Conservation (phyloP, 2,888 invertebrate genomes). For the Eustalomyia histrio region DNA sequence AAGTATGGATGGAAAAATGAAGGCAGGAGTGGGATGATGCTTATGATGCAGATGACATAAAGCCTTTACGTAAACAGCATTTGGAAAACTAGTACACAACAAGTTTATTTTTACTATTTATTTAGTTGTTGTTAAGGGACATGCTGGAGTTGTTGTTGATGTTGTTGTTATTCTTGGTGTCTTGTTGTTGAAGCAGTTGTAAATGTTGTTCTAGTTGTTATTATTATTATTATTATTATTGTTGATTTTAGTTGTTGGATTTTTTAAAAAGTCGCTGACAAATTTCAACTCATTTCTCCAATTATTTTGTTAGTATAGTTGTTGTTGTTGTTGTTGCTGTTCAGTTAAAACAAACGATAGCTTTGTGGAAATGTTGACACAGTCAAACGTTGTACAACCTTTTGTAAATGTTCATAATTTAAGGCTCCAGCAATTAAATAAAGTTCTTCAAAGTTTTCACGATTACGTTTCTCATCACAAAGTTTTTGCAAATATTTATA, state of each 20-base stretch:
- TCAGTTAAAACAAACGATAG: slow-evolving; percentile 77
- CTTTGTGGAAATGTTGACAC: slow-evolving; percentile 76
- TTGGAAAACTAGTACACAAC: slow-evolving; percentile 25
- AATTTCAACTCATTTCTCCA: slow-evolving; percentile 29
- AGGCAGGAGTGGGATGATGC: background rate
- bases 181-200: slow-evolving; percentile 8
- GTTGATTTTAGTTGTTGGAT: slow-evolving; percentile 2
- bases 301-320: slow-evolving; percentile 28
- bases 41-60: slow-evolving; percentile 38
- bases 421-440: slow-evolving; percentile 71
- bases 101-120: slow-evolving; percentile 41
- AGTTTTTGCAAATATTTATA: slow-evolving; percentile 87
- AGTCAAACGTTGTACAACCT: slow-evolving; percentile 73
- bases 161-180: background rate
- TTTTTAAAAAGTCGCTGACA: slow-evolving; percentile 13
- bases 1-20: slow-evolving; percentile 11
- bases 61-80: slow-evolving; percentile 40
- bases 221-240: slow-evolving; percentile 8
- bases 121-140: slow-evolving; percentile 22
- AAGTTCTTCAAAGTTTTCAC: slow-evolving; percentile 82
- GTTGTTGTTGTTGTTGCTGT: background rate
- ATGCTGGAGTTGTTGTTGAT: slow-evolving; percentile 5
- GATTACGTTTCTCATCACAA: slow-evolving; percentile 89
- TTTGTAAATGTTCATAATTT: slow-evolving; percentile 75
- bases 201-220: background rate